phyloP scores from a whole-genome alignment of 1,140 invertebrate genomes.

The Drosophila malerkotliana region DNA sequence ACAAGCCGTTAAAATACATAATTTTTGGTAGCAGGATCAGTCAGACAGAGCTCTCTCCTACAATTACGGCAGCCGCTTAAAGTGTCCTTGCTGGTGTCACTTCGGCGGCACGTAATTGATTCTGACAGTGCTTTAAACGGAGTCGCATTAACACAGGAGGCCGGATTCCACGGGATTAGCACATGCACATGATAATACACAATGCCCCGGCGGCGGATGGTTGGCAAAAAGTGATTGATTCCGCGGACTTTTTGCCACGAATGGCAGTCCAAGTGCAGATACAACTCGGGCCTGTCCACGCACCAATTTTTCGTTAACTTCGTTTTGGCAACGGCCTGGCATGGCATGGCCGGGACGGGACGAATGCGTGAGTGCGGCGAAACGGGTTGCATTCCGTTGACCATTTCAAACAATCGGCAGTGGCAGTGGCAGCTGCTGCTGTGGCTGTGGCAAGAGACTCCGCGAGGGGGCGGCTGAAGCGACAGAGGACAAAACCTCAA shows the following conservation, averaged over 20 bases:
- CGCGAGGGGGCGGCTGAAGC: slow-evolving; percentile 3
- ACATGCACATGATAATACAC: slow-evolving; percentile 18
- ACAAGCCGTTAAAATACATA: neutral
- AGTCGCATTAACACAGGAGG: slow-evolving; percentile 17
- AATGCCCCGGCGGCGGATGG: neutral
- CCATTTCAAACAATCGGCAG: slow-evolving; percentile 77
- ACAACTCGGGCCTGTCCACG: slow-evolving; percentile 20
- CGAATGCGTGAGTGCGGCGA: slow-evolving; percentile 39
- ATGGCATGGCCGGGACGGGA: neutral
- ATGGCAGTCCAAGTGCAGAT: slow-evolving; percentile 12
- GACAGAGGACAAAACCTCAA: slow-evolving; percentile 50
- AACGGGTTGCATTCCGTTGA: slow-evolving; percentile 83
- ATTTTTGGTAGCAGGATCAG: slow-evolving; percentile 1
- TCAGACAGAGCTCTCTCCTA: neutral
- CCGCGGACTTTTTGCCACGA: slow-evolving; percentile 9
- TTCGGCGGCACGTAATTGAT: slow-evolving; percentile 54
- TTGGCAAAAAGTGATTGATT: slow-evolving; percentile 47
- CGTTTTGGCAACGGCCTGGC: slow-evolving; percentile 38
- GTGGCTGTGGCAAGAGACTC: slow-evolving; percentile 6
- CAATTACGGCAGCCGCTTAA: neutral
- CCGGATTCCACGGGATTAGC: slow-evolving; percentile 36
- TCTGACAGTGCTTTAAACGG: slow-evolving; percentile 48
- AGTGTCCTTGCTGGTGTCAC: slow-evolving; percentile 24
- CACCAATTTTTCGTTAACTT: slow-evolving; percentile 60
- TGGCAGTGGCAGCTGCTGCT: slow-evolving; percentile 32